Base-by-base conservation (phyloP, 2,113 vertebrate species). In the Carassius gibelio region DNA sequence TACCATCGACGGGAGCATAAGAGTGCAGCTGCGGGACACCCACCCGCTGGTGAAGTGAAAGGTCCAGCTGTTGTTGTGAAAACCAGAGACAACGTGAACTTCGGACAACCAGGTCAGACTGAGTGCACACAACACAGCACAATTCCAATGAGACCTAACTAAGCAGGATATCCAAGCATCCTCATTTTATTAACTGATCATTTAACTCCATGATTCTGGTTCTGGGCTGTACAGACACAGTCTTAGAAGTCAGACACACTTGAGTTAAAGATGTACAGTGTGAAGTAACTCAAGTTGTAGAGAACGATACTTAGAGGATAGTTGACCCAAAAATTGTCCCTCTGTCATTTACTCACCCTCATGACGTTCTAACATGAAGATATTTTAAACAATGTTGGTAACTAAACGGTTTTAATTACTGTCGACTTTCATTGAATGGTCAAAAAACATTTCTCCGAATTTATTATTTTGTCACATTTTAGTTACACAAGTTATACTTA, bases 1-100 rank as follows among this genome's bases (percentile, higher is more conserved):
- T 98, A 98, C 89, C 97, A 98, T 88, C 94, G 96, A 5, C 94
- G 95, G 62, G 92, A 93, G 55, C 92, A 94, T 87, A 38, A 81
- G 77, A 81, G 75, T 3, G 3, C 59, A 8, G 8, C 17, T 19
- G 64, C 50, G 3, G 80, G 86, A 38, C 19, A 75, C 9, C 26
- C 15, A 34, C 8, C 26, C 3, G 36, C 52, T 71, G 26, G 69
- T 30, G 64, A 69, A 36, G 42, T 21, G 10, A 81, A 68, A 34
- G 11, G 34, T 50, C 62, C 57, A 48, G 10, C 15, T 48, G 4
- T 10, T 48, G 26, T 42, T 48, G 26, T 30, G 26, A 88, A 81
- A 88, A 36, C 23, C 2, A 55, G 79, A 45, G 85, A 86, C 15
- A 42, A 23, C 59, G 21, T 79, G 17, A 57, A 78, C n/a, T 75